phyloP scores from a whole-genome alignment of 1,140 invertebrate species.

The Apis laboriosa region DNA sequence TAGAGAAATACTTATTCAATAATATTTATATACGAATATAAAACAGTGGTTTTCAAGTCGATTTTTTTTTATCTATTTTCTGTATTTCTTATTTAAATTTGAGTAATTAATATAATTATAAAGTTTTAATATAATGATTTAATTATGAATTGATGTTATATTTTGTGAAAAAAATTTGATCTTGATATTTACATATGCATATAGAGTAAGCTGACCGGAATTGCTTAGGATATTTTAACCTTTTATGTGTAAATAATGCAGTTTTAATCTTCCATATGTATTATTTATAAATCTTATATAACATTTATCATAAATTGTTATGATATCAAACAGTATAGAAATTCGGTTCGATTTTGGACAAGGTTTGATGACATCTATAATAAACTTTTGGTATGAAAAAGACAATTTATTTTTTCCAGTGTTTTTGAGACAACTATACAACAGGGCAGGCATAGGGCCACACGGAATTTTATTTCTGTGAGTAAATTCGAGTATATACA shows the following conservation, averaged over 20 bases:
- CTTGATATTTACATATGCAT: neutral
- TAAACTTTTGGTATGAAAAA: conserved; percentile 38
- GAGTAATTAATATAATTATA: neutral
- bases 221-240: neutral
- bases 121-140: neutral
- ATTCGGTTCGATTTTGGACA: neutral
- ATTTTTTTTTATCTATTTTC: neutral
- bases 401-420: conserved; percentile 72
- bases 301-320: neutral
- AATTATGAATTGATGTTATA: neutral
- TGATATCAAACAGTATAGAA: neutral
- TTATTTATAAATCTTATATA: neutral
- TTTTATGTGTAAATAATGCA: conserved; percentile 6
- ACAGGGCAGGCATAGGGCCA: conserved; percentile 64
- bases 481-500: conserved; percentile 64
- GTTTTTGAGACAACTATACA: conserved; percentile 70
- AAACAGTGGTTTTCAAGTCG: neutral
- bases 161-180: neutral
- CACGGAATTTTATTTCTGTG: conserved; percentile 74
- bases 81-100: neutral
- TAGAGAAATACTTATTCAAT: neutral
- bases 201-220: neutral
- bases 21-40: neutral
- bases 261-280: neutral
- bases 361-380: neutral